Evolutionary conservation across 2,888 invertebrate species (phyloP).

Genomic region (Geophilus truncorum): DNA sequence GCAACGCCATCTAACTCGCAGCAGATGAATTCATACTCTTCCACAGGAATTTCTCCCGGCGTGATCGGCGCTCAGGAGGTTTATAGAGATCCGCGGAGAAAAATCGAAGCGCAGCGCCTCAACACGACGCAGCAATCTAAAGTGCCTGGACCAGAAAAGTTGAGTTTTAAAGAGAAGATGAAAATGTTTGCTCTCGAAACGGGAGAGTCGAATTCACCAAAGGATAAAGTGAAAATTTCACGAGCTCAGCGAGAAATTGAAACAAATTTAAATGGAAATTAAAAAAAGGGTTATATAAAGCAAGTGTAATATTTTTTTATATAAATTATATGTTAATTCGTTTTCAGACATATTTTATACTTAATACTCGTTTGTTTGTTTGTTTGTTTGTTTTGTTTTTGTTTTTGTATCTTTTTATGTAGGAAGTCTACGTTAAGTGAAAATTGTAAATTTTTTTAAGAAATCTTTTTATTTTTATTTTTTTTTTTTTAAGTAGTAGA

Average conservation of each 20-base stretch:
- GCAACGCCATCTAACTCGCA: constrained; percentile 36
- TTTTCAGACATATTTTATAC: not conserved
- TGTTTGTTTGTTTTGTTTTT: too few relatives aligned
- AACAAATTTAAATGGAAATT: constrained; percentile 45
- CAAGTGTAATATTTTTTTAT: not conserved
- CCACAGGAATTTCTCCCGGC: constrained; percentile 72
- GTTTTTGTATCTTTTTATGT: too few relatives aligned
- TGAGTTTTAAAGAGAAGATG: constrained; percentile 98
- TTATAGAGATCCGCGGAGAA: constrained; percentile 87
- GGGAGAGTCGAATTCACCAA: constrained; percentile 85
- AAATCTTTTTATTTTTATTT: too few relatives aligned
- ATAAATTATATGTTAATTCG: not conserved
- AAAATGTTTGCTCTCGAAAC: constrained; percentile 98
- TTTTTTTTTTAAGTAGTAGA: too few relatives aligned
- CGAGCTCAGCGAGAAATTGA: constrained; percentile 93
- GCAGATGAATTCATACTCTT: constrained; percentile 43
- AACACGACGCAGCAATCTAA: constrained; percentile 55
- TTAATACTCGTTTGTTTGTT: not conserved
- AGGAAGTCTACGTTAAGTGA: too few relatives aligned
- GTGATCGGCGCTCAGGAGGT: constrained; percentile 98
- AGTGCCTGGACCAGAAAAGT: constrained; percentile 73
- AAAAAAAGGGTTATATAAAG: not conserved
- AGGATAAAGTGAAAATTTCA: constrained; percentile 93
- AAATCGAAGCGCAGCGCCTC: constrained; percentile 76
- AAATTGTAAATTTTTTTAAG: not conserved